phyloP scores from a whole-genome alignment of 2,113 vertebrate species.

The Rhinolophus sinicus region DNA sequence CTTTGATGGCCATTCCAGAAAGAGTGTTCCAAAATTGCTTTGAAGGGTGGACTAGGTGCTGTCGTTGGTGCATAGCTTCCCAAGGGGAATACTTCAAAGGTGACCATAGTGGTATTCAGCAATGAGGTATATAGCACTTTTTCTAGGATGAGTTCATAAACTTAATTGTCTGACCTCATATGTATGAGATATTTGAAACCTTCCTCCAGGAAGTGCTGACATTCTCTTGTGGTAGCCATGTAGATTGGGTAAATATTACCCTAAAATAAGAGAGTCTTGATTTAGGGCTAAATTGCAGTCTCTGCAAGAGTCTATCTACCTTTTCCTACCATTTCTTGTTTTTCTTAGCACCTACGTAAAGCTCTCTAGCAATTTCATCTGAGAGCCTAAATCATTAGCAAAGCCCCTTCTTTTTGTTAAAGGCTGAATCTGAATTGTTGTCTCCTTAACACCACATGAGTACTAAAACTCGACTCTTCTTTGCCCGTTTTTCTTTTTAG shows the following conservation, averaged over 20 bases:
- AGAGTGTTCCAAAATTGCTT: no score
- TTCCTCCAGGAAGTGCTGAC: background rate
- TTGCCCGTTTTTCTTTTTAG: background rate
- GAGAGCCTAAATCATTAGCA: background rate
- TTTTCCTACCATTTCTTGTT: background rate
- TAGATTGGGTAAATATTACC: background rate
- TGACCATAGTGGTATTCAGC: no score
- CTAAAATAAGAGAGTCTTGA: background rate
- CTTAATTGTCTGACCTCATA: no score
- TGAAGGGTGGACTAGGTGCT: no score
- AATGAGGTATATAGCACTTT: background rate
- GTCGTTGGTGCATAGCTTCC: no score
- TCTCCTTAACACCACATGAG: background rate
- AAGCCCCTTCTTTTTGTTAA: background rate
- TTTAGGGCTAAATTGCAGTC: background rate
- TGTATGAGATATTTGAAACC: background rate
- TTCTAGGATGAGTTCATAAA: no score
- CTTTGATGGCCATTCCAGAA: no score
- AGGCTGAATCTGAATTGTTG: background rate
- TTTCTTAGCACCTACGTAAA: background rate
- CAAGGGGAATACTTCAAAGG: no score
- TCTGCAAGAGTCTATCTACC: background rate
- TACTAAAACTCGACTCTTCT: background rate
- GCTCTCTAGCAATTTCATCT: background rate
- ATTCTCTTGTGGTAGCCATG: background rate